These are phyloP conservation scores for Seriola dumerili DNA, from an alignment of 2,113 vertebrate species.

Conservation along the genomic window DNA sequence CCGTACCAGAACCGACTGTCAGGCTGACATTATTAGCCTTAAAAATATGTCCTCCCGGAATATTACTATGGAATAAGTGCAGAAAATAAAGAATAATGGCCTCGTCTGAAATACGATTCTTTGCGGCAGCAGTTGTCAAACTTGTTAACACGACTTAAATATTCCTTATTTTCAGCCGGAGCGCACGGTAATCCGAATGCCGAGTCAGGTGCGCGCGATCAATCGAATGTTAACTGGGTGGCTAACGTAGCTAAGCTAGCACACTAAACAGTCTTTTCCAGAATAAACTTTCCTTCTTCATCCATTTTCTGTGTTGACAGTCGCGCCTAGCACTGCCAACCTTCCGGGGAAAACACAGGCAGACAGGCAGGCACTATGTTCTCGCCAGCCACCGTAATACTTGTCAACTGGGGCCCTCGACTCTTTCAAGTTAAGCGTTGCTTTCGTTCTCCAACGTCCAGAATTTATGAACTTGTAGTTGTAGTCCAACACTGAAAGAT, in stretches of 20 bases:
- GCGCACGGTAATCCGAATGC: slow-evolving; percentile 20
- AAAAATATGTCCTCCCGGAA: neutral
- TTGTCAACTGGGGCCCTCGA: slow-evolving; percentile 43
- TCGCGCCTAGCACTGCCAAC: slow-evolving; percentile 78
- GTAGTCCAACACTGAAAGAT: slow-evolving; percentile 31
- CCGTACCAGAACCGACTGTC: slow-evolving; percentile 73
- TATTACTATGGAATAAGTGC: neutral
- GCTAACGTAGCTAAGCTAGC: slow-evolving; percentile 55
- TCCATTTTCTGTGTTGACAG: slow-evolving; percentile 79
- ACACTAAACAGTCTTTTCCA: slow-evolving; percentile 52
- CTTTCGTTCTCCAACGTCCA: slow-evolving; percentile 34
- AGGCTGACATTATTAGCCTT: slow-evolving; percentile 28
- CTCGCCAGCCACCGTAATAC: slow-evolving; percentile 52
- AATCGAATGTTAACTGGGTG: slow-evolving; percentile 7
- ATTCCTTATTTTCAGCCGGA: neutral
- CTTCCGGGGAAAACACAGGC: slow-evolving; percentile 71
- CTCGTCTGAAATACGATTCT: neutral
- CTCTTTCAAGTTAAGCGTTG: slow-evolving; percentile 43
- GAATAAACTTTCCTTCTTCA: slow-evolving; percentile 73
- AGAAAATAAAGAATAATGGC: neutral
- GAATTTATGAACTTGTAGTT: slow-evolving; percentile 8
- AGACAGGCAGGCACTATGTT: slow-evolving; percentile 38
- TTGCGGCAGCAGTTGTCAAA: slow-evolving; percentile 59
- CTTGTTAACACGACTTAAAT: slow-evolving; percentile 63
- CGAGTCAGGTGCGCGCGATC: slow-evolving; percentile 69